Evolutionary conservation across 2,888 invertebrate species (phyloP).

Genomic region (Lamellibrachia satsuma): DNA sequence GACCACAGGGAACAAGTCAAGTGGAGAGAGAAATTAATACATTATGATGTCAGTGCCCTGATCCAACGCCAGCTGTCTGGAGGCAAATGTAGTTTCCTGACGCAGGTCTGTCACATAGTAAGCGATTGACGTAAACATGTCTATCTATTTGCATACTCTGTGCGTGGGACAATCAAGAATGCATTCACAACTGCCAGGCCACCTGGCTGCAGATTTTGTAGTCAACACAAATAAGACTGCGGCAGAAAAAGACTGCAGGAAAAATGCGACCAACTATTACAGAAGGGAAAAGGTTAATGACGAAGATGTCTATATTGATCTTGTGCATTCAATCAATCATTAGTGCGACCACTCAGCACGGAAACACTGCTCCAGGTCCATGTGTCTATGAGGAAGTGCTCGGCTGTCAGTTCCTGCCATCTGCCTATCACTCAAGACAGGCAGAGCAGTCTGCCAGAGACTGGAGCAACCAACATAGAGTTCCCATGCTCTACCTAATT

Average conservation of each 20-base stretch:
- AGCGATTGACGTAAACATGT: not conserved
- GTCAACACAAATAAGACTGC: not conserved
- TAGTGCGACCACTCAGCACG: not conserved
- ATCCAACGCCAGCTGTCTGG: not conserved
- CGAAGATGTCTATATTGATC: conserved; percentile 4
- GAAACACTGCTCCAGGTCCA: not conserved
- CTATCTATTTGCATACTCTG: not conserved
- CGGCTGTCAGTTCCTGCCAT: not conserved
- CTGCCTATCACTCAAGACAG: not conserved
- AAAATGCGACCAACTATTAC: not conserved
- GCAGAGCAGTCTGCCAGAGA: not conserved
- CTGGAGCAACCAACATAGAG: not conserved
- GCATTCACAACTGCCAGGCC: not conserved
- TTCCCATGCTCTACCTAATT: not conserved
- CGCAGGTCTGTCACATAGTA: not conserved
- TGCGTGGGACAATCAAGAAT: not conserved
- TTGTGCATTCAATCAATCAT: not conserved
- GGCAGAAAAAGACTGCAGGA: not conserved
- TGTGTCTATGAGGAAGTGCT: not conserved
- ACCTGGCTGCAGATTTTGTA: not conserved
- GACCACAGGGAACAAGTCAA: not conserved
- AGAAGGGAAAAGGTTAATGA: not conserved
- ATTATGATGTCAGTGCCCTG: not conserved
- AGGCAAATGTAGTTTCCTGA: not conserved
- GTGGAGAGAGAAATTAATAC: not conserved